A percentile compares a stretch with the other conserved stretches of the same genome.
These are phyloP conservation scores for Macrochelys suwanniensis DNA, from an alignment of 2,797 vertebrate species.

Conservation along the genomic window DNA sequence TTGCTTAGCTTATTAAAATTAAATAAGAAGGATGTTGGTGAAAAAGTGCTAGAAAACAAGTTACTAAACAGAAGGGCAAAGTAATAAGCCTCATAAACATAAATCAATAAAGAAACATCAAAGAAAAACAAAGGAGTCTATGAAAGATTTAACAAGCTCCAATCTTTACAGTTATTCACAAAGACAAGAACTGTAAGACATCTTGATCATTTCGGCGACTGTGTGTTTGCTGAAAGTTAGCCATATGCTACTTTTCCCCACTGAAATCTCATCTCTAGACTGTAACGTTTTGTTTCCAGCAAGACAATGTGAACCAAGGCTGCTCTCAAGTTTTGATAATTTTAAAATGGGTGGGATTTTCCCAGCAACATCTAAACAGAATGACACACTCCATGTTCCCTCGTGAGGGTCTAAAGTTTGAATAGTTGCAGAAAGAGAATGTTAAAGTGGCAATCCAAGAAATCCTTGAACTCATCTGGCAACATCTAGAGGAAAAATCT, in stretches of 20 bases:
- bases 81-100: not conserved
- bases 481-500: not conserved
- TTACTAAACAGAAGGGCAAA: not conserved
- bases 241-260: not conserved
- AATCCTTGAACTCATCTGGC: not conserved
- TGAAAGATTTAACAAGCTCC: not conserved
- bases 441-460: not conserved
- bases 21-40: not conserved
- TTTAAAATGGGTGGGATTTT: not conserved
- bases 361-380: not conserved
- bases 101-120: not conserved
- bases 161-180: not conserved
- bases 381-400: not conserved
- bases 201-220: not conserved
- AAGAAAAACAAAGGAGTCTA: not conserved
- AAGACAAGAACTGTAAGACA: not conserved
- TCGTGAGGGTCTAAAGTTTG: not conserved
- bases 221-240: not conserved
- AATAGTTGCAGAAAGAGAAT: not conserved
- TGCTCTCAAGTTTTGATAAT: not conserved
- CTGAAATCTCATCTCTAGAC: not conserved
- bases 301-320: not conserved
- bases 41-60: not conserved
- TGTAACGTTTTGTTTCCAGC: not conserved
- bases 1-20: not conserved